Conservation (phyloP, 2,888 invertebrate species). For the Xestoiulus laeticollis region DNA sequence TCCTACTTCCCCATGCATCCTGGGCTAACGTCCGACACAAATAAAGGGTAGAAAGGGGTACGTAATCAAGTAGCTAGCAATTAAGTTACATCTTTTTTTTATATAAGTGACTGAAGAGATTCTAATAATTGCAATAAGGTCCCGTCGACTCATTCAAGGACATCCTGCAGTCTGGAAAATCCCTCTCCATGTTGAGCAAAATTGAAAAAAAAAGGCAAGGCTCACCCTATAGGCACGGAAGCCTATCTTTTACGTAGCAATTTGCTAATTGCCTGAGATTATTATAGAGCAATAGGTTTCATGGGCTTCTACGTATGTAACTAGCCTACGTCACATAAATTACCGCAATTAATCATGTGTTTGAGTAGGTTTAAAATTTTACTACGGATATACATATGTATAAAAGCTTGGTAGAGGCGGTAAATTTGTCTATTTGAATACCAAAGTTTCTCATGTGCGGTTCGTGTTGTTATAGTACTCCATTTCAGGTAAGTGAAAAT, state of each 20-base stretch:
- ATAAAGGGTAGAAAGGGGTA: not conserved
- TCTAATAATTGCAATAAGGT: not conserved
- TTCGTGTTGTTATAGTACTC: not conserved
- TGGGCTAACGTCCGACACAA: conserved; percentile 3
- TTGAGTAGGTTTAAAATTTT: not conserved
- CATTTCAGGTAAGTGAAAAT: not conserved
- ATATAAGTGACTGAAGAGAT: not conserved
- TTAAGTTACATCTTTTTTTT: not conserved
- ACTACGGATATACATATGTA: not conserved
- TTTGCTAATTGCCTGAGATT: not conserved
- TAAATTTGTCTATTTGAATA: not conserved
- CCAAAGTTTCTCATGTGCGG: not conserved
- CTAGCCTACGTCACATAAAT: not conserved
- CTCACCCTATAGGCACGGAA: not conserved
- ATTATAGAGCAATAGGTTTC: conserved; percentile 23
- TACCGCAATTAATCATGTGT: not conserved
- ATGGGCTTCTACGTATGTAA: not conserved
- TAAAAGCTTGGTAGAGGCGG: not conserved
- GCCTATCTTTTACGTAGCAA: not conserved
- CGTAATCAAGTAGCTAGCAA: not conserved
- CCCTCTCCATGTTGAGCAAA: not conserved
- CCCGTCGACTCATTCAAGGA: conserved; percentile 20
- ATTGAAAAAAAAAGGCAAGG: not conserved
- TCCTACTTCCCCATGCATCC: conserved; percentile 8
- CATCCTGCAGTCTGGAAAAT: not conserved